Evolutionary conservation across 2,113 vertebrate genomes (phyloP), one percentile per base, ranked within the genome.

Genomic region (Promerops cafer): DNA sequence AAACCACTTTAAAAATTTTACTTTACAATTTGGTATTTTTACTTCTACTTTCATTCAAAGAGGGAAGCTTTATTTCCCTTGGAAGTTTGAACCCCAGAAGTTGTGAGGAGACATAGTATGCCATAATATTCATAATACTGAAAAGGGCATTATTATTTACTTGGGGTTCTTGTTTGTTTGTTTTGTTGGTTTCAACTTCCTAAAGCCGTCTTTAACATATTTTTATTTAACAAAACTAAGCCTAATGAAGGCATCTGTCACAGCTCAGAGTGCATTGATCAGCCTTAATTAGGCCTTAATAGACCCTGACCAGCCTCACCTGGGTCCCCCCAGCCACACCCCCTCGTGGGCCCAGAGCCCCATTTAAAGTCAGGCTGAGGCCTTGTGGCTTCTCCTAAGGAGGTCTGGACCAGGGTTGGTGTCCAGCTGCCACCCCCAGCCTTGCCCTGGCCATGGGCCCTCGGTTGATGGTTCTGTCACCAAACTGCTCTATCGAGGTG

Each of bases 361-460:
- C 19, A 40, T 53, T 81, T 81, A 61, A 77, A 54, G 33, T 18
- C 31, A 74, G 22, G 3, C 11, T 0, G 0, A 28, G 6, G 3
- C 0, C 0, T 0, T 3, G 0, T 0, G 0, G 2, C 1, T 2
- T 0, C 16, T 10, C 0, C 0, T 10, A 0, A 4, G 19, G 0
- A 5, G 17, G 21, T 5, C 3, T 50, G 5, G 12, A 9, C 7
- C 0, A 10, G 35, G 3, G 5, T 0, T 47, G 31, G 31, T 37
- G 2, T 44, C 4, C 0, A 16, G 37, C 5, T 61, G 14, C 0
- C 2, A n/a, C n/a, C 8, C 1, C 1, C 5, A 16, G 31, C 37
- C 17, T 24, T 66, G 21, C 8, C 4, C 5, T 66, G 28, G 16
- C 5, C 1, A 0, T 12, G 23, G 13, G 31, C 16, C 11, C 3